phyloP scores from a whole-genome alignment of 2,888 invertebrate species.

The Tipula confusa region DNA sequence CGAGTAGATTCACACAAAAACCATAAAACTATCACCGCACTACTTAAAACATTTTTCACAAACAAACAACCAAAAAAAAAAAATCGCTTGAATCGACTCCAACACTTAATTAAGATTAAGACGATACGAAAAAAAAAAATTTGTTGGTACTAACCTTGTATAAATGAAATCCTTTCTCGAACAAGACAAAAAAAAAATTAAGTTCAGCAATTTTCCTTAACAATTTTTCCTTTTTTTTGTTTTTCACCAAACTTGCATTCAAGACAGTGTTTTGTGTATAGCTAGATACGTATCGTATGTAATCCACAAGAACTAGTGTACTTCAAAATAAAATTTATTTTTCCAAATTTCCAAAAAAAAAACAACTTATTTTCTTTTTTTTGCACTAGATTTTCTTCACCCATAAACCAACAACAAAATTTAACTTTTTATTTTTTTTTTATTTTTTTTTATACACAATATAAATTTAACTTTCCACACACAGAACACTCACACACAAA shows the following conservation, averaged over 20 bases:
- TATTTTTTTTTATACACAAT: neutral
- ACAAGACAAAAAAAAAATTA: neutral
- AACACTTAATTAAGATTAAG: neutral
- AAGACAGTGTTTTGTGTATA: neutral
- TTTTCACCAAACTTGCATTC: slow-evolving; percentile 6
- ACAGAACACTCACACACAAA: neutral
- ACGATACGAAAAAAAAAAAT: neutral
- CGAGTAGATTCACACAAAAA: neutral
- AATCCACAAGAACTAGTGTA: neutral
- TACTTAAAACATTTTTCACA: neutral
- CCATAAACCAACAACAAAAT: neutral
- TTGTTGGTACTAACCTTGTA: neutral
- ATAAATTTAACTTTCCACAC: slow-evolving; percentile 12
- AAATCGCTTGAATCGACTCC: neutral
- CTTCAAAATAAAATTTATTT: neutral
- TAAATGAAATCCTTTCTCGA: neutral
- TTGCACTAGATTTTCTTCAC: neutral
- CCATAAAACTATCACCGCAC: neutral
- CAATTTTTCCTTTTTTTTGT: neutral
- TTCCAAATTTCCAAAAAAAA: neutral
- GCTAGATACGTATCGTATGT: too few species aligned
- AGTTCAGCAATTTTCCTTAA: neutral
- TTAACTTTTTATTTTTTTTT: neutral
- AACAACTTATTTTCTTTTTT: neutral
- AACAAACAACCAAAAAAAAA: too few species aligned